Conservation (phyloP, 1,140 invertebrate species). For the Drosophila simulans region DNA sequence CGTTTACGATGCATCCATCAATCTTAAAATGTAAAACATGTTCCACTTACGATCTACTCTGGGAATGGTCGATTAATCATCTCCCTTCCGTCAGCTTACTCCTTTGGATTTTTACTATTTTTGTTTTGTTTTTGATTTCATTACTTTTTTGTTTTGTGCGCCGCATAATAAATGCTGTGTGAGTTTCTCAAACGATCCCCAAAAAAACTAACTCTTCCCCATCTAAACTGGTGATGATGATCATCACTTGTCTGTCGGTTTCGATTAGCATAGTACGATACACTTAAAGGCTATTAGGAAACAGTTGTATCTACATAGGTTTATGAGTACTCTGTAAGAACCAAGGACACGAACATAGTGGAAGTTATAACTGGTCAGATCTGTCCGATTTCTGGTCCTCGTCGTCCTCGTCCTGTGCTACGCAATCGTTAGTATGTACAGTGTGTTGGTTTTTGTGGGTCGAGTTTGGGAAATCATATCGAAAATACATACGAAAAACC, state of each 20-base stretch:
- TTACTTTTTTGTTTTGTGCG: conserved; percentile 66
- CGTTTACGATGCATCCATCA: conserved; percentile 62
- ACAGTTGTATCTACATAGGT: conserved; percentile 83
- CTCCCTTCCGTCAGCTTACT: conserved; percentile 11
- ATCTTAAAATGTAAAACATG: conserved; percentile 73
- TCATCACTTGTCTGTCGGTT: conserved; percentile 55
- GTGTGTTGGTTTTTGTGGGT: conserved; percentile 25
- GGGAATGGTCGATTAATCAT: conserved; percentile 34
- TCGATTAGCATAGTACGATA: conserved; percentile 67
- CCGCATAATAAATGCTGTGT: conserved; percentile 84
- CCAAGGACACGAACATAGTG: conserved; percentile 47
- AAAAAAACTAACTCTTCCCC: conserved; percentile 27
- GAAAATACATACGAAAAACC: conserved; percentile 66
- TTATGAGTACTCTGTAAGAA: conserved; percentile 68
- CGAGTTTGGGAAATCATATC: conserved; percentile 52
- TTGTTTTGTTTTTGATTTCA: conserved; percentile 18
- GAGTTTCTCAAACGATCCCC: conserved; percentile 43
- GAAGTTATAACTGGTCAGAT: conserved; percentile 44
- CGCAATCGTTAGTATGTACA: conserved; percentile 62
- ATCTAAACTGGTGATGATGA: conserved; percentile 5
- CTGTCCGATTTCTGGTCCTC: conserved; percentile 25
- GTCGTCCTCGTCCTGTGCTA: conserved; percentile 18
- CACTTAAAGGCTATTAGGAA: conserved; percentile 79
- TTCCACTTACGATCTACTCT: conserved; percentile 70
- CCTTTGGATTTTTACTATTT: conserved; percentile 18